These are phyloP conservation scores for Phylloscopus collybita DNA, from an alignment of 2,797 vertebrate species.

Conservation along the genomic window DNA sequence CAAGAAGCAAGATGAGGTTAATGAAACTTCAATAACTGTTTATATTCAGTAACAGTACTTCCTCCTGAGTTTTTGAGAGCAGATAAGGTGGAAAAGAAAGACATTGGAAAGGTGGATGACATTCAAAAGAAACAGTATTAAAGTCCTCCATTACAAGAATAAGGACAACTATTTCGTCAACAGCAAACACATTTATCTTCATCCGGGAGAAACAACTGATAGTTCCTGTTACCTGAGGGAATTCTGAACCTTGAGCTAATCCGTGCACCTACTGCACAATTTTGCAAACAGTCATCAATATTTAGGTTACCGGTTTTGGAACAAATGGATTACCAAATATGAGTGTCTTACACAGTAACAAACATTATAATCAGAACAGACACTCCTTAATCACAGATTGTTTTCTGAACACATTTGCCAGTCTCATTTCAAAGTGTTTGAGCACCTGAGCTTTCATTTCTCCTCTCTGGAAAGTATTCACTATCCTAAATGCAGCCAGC, in stretches of 20 bases:
- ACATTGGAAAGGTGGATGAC: neutral
- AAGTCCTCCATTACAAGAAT: slow-evolving; percentile 8
- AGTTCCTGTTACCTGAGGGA: neutral
- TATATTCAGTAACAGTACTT: slow-evolving; percentile 1
- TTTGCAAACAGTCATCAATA: neutral
- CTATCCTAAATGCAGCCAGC: neutral
- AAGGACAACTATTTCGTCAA: slow-evolving; percentile 13
- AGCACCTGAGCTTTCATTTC: slow-evolving; percentile 52
- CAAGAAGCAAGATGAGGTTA: slow-evolving; percentile 18
- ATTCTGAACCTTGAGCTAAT: slow-evolving; percentile 1
- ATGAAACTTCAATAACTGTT: slow-evolving; percentile 44
- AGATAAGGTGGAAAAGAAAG: slow-evolving; percentile 24
- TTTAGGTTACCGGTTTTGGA: neutral
- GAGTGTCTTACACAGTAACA: slow-evolving; percentile 2
- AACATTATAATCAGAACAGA: neutral
- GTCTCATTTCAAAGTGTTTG: slow-evolving; percentile 40
- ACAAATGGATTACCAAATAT: neutral
- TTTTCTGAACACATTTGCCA: slow-evolving; percentile 25
- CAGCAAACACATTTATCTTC: slow-evolving; percentile 30
- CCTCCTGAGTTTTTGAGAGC: slow-evolving; percentile 8
- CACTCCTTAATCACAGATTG: neutral
- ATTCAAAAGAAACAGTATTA: slow-evolving; percentile 26
- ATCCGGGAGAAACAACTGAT: neutral
- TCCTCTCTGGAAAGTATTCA: neutral
- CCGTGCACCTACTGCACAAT: neutral